A percentile compares a stretch with the other conserved stretches of the same genome.
These are phyloP conservation scores for Takifugu ocellatus DNA, from an alignment of 2,797 vertebrate species.

Conservation along the genomic window DNA sequence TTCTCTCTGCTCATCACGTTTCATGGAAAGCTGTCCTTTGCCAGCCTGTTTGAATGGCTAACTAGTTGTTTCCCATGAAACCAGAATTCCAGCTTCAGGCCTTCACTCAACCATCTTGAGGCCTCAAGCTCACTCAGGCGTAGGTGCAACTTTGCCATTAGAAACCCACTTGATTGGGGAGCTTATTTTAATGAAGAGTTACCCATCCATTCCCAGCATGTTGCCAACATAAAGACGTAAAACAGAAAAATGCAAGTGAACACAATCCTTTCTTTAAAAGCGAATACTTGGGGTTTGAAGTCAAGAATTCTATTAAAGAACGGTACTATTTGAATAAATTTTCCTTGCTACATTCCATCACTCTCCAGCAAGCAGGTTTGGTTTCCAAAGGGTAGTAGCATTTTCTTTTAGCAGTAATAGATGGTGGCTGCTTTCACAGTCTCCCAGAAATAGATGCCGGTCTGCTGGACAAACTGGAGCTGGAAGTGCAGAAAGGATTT, in stretches of 20 bases:
- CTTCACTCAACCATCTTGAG: slow-evolving; percentile 45
- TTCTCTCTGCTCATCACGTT: slow-evolving; percentile 41
- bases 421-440: slow-evolving; percentile 48
- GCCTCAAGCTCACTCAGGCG: slow-evolving; percentile 44
- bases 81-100: slow-evolving; percentile 70
- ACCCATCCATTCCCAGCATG: slow-evolving; percentile 69
- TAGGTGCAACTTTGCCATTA: slow-evolving; percentile 49
- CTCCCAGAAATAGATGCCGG: slow-evolving; percentile 64
- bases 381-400: slow-evolving; percentile 15
- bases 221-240: slow-evolving; percentile 66
- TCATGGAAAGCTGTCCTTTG: slow-evolving; percentile 30
- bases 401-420: slow-evolving; percentile 17
- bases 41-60: slow-evolving; percentile 47
- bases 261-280: too few species aligned
- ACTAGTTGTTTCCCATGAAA: slow-evolving; percentile 64
- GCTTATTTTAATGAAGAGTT: slow-evolving; percentile 75
- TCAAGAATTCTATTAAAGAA: too few species aligned
- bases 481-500: slow-evolving; percentile 66
- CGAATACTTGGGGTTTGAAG: too few species aligned
- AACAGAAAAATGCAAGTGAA: slow-evolving; percentile 23
- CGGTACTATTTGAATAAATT: too few species aligned
- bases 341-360: too few species aligned
- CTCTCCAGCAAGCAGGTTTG: neutral
- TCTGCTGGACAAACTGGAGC: slow-evolving; percentile 55
- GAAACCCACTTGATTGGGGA: slow-evolving; percentile 63